These are phyloP conservation scores for Tangara arthus DNA, from an alignment of 2,797 vertebrate genomes.

Conservation along the genomic window DNA sequence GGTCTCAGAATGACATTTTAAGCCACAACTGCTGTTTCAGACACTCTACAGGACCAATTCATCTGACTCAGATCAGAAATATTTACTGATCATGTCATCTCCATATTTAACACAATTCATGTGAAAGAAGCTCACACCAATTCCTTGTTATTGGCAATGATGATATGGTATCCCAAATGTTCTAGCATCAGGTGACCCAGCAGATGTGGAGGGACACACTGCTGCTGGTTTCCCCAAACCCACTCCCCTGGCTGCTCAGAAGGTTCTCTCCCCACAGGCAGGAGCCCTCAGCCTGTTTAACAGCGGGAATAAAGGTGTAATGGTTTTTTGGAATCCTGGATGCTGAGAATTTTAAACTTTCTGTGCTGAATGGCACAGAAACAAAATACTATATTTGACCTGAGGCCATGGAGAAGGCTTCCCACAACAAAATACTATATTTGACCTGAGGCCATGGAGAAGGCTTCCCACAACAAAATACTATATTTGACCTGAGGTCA, in stretches of 20 bases:
- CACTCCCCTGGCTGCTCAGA: rapidly evolving
- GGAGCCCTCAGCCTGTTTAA: neutral
- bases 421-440: neutral
- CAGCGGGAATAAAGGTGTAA: neutral
- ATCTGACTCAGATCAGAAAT: neutral
- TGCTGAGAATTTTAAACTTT: neutral
- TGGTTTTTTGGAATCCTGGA: neutral
- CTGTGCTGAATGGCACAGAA: neutral
- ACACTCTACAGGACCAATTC: neutral
- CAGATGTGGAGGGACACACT: neutral
- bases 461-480: neutral
- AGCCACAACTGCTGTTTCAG: neutral
- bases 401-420: neutral
- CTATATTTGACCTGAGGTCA: neutral
- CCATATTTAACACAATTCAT: neutral
- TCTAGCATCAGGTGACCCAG: neutral
- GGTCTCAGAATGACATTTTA: neutral
- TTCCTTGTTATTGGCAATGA: neutral
- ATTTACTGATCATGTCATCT: neutral
- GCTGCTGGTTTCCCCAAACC: neutral
- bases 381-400: neutral
- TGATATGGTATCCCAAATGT: neutral
- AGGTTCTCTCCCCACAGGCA: neutral
- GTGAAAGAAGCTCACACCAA: neutral
- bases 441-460: neutral